phyloP scores from a whole-genome alignment of 2,888 invertebrate species.

The Apocheima hispidaria region DNA sequence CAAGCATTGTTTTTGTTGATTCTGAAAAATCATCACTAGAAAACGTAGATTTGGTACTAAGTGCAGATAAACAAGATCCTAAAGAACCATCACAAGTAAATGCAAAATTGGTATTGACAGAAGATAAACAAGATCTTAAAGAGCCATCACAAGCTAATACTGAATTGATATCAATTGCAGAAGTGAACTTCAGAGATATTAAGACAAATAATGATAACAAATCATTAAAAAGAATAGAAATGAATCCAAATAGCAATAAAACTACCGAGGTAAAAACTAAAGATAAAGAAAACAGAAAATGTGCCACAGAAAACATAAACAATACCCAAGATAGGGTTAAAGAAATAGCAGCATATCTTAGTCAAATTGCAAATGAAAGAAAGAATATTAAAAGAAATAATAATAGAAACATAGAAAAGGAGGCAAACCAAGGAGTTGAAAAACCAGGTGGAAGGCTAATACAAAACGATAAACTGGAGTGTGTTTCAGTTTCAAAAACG shows the following conservation, averaged over 20 bases:
- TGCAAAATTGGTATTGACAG: neutral
- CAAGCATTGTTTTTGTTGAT: neutral
- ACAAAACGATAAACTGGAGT: constrained; percentile 8
- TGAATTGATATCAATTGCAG: neutral
- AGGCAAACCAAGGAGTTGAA: constrained; percentile 65
- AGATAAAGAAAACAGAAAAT: neutral
- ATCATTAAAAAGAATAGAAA: neutral
- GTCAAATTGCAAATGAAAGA: constrained; percentile 29
- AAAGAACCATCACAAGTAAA: neutral
- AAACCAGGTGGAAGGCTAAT: constrained; percentile 67
- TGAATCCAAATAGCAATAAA: neutral
- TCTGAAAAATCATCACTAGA: neutral
- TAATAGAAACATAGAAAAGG: constrained; percentile 27
- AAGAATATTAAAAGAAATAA: constrained; percentile 24
- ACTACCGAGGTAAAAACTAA: neutral
- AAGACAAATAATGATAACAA: neutral
- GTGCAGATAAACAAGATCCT: neutral
- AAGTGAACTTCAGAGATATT: neutral
- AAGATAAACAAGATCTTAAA: neutral
- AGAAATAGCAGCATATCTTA: constrained; percentile 26
- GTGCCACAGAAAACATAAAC: neutral
- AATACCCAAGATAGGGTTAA: constrained; percentile 17
- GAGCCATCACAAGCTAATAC: neutral
- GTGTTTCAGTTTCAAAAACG: constrained; percentile 53
- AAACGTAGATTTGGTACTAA: neutral